A percentile compares a stretch with the other conserved stretches of the same genome.
phyloP scores from a whole-genome alignment of 2,888 invertebrate genomes.

The Druceiella hillmani region DNA sequence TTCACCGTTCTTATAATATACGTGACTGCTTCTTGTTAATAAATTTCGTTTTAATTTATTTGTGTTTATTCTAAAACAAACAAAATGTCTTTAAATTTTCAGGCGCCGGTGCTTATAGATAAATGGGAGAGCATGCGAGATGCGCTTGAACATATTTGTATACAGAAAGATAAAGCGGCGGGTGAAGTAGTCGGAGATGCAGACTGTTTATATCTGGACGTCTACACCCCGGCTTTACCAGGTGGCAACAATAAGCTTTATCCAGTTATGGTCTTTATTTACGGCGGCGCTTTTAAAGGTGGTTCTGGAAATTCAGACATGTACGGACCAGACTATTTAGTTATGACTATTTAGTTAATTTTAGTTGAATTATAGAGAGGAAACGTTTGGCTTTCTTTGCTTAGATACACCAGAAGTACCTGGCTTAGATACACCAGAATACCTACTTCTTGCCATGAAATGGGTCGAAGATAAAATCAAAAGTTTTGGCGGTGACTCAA shows the following conservation, averaged over 20 bases:
- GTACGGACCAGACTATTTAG: not conserved
- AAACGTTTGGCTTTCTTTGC: no score
- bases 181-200: slow-evolving; percentile 3
- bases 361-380: no score
- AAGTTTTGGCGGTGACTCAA: slow-evolving; percentile 2
- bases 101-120: not conserved
- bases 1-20: no score
- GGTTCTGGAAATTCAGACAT: slow-evolving; percentile 1
- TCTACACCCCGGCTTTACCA: not conserved
- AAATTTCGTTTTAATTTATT: no score
- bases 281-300: slow-evolving; percentile 1
- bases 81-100: no score
- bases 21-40: no score
- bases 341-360: no score
- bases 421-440: not conserved
- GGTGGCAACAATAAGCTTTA: not conserved
- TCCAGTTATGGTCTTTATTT: slow-evolving; percentile 1
- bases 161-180: not conserved
- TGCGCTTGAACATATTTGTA: not conserved
- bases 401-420: not conserved
- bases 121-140: not conserved
- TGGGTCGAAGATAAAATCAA: slow-evolving; percentile 1
- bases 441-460: not conserved
- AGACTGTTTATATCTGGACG: slow-evolving; percentile 4
- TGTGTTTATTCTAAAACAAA: no score